Conservation (phyloP, 2,888 invertebrate genomes). For the Frankliniella intonsa region DNA sequence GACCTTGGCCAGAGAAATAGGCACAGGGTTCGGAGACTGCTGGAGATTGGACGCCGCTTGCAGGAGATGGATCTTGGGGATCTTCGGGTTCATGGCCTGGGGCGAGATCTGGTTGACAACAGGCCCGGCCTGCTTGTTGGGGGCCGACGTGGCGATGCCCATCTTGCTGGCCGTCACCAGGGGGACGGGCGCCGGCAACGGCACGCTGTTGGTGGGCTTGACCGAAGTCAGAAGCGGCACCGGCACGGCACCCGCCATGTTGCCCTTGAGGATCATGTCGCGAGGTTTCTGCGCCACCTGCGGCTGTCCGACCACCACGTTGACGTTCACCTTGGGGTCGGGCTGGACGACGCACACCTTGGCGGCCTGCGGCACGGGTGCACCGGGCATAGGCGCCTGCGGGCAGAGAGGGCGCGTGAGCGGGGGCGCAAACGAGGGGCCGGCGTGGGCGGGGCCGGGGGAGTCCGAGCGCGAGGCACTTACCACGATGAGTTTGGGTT, state of each 20-base stretch:
- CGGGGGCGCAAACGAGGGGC: neutral
- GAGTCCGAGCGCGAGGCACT: neutral
- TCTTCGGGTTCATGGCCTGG: conserved; percentile 46
- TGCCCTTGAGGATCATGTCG: conserved; percentile 29
- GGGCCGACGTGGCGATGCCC: neutral
- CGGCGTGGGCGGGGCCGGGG: neutral
- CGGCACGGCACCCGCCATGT: neutral
- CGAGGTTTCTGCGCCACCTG: conserved; percentile 49
- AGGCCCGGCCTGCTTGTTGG: neutral
- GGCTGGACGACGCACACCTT: conserved; percentile 29
- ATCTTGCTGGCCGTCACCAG: neutral
- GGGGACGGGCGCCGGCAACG: neutral
- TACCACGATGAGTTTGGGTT: neutral
- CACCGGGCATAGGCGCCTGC: conserved; percentile 33
- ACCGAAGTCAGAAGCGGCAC: conserved; percentile 22
- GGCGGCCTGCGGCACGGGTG: conserved; percentile 34
- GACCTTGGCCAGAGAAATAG: conserved; percentile 31
- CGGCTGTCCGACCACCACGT: conserved; percentile 29
- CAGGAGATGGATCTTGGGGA: conserved; percentile 47
- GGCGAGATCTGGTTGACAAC: neutral
- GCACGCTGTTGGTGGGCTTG: neutral
- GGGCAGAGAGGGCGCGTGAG: neutral
- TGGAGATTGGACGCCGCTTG: conserved; percentile 43
- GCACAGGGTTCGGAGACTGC: conserved; percentile 37
- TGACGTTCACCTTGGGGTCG: conserved; percentile 25